phyloP scores from a whole-genome alignment of 2,797 vertebrate species.

The Geotrypetes seraphini region DNA sequence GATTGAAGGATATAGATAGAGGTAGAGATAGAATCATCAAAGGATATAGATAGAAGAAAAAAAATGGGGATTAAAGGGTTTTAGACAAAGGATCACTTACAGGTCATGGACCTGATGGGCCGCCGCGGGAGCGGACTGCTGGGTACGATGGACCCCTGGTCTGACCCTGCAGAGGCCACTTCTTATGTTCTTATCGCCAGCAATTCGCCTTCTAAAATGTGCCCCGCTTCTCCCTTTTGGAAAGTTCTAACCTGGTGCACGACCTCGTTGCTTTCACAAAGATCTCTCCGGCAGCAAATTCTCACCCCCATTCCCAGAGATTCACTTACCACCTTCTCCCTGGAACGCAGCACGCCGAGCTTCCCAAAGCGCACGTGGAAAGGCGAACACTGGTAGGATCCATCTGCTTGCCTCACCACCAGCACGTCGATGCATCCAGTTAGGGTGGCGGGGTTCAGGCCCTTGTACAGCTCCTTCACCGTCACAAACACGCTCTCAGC shows the following conservation, averaged over 20 bases:
- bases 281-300: not conserved
- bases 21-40: too few relatives aligned
- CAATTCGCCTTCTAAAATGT: too few relatives aligned
- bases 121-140: too few relatives aligned
- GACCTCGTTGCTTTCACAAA: not conserved
- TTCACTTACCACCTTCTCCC: constrained; percentile 82
- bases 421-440: constrained; percentile 86
- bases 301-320: not conserved
- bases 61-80: too few relatives aligned
- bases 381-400: constrained; percentile 82
- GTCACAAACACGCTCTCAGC: constrained; percentile 82
- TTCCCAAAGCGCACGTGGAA: constrained; percentile 94
- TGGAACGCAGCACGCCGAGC: constrained; percentile 82
- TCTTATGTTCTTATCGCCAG: too few relatives aligned
- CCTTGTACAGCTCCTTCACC: constrained; percentile 79
- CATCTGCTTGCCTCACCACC: constrained; percentile 79
- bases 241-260: not conserved
- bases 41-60: too few relatives aligned
- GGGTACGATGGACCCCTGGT: too few relatives aligned
- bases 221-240: too few relatives aligned
- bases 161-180: too few relatives aligned
- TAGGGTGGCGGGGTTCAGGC: constrained; percentile 83
- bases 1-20: too few relatives aligned
- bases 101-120: too few relatives aligned
- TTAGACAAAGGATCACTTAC: too few relatives aligned